Evolutionary conservation across 2,113 vertebrate species (phyloP), one percentile per base, ranked within the genome.

Genomic region (Lethenteron camtschaticum): DNA sequence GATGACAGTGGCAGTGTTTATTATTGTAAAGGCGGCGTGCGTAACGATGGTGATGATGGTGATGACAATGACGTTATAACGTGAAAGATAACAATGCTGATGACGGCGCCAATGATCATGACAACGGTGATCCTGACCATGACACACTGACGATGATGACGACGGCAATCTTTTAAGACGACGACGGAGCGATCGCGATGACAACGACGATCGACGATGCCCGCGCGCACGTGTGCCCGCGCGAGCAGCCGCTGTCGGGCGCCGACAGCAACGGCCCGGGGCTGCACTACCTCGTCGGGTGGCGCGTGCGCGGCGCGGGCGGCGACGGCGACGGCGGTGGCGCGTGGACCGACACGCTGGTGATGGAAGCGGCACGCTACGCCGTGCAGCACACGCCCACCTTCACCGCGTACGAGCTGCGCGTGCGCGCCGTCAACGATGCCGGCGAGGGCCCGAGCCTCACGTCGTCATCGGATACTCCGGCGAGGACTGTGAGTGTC

Each of bases 351-450:
- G 75, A 76, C 12, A 41, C 41, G 41, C 77, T 78, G 70, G 78
- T 74, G 0, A 83, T 83, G 68, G 79, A 69, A 0, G 69, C 73
- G 2, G 77, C 84, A 0, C 80, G 81, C 8, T 74, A 85, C 16
- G 69, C 77, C 6, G 78, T 92, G 18, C 72, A 69, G 6, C 76
- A 78, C 18, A 80, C 85, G 0, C 81, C 82, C 20, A 81, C 82
- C 73, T 90, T 86, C 63, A 82, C 82, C 13, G 83, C 85, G 1
- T 90, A 85, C 63, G 85, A 90, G 69, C 85, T 92, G 74, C 87
- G 83, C 78, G 85, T 92, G 16, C 86, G 88, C 75, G 80, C 88
- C 2, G 71, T 84, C 68, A 92, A 92, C 76, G 75, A 75, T 3
- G 72, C 77, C 55, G 88, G 86, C 68, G 77, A 80, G 2, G 87